Evolutionary conservation across 2,888 invertebrate genomes (phyloP), one percentile per base, ranked within the genome.

Genomic region (Diarsia brunnea): DNA sequence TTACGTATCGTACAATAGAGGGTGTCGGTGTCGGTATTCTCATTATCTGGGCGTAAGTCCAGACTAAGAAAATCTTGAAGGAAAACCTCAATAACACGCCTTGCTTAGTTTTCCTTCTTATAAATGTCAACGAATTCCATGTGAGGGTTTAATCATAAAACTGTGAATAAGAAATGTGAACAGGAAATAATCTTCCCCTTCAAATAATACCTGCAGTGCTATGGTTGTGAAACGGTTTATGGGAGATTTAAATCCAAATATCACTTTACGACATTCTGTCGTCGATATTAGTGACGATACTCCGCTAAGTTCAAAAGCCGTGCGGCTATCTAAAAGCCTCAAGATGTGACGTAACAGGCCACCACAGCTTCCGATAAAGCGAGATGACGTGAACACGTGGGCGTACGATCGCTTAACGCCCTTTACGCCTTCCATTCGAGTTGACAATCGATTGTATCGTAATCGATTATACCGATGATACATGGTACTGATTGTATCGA

Each of bases 361-460:
- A 69, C 47, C 21, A 43, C n/a, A 45, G 75, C 64, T 64, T 81
- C 81, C 66, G 76, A 82, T 77, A 53, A 8, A 43, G 21, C 60
- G 51, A 79, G 78, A 66, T 67, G 79, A 55, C 55, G 4, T 31
- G 60, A 45, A 64, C 27, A 51, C 67, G 80, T 81, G 72, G 80
- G 80, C 43, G 80, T 53, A 47, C 49, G 27, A 27, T 69, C 76
- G 53, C 53, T 53, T 51, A 45, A 38, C 78, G 67, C 75, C 78
- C 82, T 81, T 61, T 55, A 31, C 67, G 78, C 67, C 63, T 78
- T 67, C 58, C 21, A 64, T 53, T 24, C 67, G 79, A 71, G 51
- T 78, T 79, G 80, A 80, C 80, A 81, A 84, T 84, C 67, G 84
- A 80, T 71, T 71, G 27, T 83, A 84, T 84, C 79, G 68, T 55